phyloP scores from a whole-genome alignment of 2,113 vertebrate genomes.

The Telmatochromis sp. region DNA sequence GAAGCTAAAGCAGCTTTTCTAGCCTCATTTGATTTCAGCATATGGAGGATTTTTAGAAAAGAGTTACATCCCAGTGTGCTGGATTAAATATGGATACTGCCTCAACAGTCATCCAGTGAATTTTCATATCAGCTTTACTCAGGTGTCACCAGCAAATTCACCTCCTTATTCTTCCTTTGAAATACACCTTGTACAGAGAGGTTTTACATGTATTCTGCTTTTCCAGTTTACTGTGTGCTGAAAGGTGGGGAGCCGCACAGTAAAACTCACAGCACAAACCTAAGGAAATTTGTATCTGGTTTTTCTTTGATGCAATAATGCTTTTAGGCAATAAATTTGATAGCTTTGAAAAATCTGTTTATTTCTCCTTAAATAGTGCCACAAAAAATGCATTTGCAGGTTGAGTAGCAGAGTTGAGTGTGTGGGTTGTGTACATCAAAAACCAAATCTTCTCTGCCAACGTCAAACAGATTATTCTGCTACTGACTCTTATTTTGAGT shows the following conservation, averaged over 20 bases:
- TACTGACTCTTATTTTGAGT: not conserved
- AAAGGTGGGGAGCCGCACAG: rapidly evolving
- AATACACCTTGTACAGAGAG: not conserved
- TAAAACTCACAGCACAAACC: not conserved
- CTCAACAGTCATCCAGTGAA: not conserved
- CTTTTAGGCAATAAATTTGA: not conserved
- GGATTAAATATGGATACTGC: not conserved
- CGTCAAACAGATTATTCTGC: not conserved
- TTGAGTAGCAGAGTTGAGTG: not conserved
- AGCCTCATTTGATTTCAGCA: conserved; percentile 10
- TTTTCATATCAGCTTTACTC: not conserved
- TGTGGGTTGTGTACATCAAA: not conserved
- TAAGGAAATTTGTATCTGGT: not conserved
- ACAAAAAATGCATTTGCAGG: not conserved
- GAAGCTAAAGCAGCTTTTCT: not conserved
- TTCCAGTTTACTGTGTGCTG: not conserved
- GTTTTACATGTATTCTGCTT: not conserved
- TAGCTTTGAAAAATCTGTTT: not conserved
- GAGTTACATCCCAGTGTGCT: not conserved
- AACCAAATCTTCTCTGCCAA: not conserved
- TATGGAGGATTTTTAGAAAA: not conserved
- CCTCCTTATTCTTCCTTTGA: not conserved
- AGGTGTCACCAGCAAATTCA: not conserved
- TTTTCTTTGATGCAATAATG: not conserved
- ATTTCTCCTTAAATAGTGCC: not conserved